Percentiles rank a stretch among this genome's conserved stretches.
Conservation (phyloP, 2,113 vertebrate genomes). For the Tringa solitaria region DNA sequence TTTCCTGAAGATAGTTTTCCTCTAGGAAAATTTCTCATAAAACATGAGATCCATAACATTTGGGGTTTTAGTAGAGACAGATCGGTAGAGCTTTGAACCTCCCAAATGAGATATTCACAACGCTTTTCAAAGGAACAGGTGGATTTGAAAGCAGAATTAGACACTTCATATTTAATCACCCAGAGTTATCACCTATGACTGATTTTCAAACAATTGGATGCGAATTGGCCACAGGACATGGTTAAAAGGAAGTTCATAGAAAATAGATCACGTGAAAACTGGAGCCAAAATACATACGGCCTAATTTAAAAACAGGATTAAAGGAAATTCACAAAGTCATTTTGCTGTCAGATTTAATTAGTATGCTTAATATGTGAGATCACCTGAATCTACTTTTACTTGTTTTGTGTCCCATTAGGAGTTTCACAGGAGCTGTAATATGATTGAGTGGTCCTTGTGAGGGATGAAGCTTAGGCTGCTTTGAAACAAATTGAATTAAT, state of each 20-base stretch:
- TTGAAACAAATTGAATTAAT: conserved; percentile 65
- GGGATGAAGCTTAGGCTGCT: conserved; percentile 42
- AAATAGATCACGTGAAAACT: conserved; percentile 13
- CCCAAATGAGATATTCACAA: neutral
- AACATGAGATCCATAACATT: neutral
- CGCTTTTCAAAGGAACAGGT: neutral
- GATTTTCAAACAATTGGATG: conserved; percentile 1
- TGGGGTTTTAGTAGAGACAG: neutral
- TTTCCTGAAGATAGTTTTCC: neutral
- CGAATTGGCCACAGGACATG: neutral
- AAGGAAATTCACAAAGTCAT: conserved; percentile 29
- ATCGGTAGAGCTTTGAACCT: neutral
- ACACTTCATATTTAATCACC: neutral
- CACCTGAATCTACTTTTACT: conserved; percentile 45
- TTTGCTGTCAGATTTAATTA: conserved; percentile 54
- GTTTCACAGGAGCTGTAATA: conserved; percentile 53
- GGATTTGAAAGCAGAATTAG: conserved; percentile 21
- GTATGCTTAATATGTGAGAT: conserved; percentile 41
- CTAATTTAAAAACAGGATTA: conserved; percentile 39
- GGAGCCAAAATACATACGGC: conserved; percentile 30
- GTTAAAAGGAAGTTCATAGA: neutral
- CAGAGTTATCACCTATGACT: neutral
- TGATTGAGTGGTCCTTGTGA: conserved; percentile 58
- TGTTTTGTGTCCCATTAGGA: conserved; percentile 45
- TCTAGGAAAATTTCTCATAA: neutral